Percentiles rank a stretch among this genome's conserved stretches.
Conservation (phyloP, 2,888 invertebrate species). For the Cistogaster globosa region DNA sequence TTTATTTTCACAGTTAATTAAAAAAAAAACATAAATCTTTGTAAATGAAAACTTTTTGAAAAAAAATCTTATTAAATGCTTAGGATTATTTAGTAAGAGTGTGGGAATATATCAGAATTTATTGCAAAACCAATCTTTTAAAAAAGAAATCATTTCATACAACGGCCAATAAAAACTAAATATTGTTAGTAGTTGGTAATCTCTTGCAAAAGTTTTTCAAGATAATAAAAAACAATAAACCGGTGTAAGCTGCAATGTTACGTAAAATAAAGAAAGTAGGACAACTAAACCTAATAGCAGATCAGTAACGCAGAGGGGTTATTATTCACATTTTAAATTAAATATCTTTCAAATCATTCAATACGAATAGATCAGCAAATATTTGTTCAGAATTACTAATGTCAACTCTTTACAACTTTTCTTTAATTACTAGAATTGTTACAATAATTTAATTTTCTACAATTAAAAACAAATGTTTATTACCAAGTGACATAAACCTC, state of each 20-base stretch:
- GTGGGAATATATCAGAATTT: slow-evolving; percentile 64
- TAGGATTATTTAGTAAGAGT: slow-evolving; percentile 5
- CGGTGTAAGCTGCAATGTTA: too few relatives aligned
- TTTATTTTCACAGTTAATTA: background rate
- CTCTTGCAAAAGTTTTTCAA: too few relatives aligned
- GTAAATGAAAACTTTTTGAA: background rate
- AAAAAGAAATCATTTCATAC: slow-evolving; percentile 39
- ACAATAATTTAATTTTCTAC: background rate
- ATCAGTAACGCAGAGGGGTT: too few relatives aligned
- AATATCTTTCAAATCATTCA: too few relatives aligned
- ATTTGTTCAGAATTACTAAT: background rate
- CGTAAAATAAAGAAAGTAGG: too few relatives aligned
- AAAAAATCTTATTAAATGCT: background rate
- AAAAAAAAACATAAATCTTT: slow-evolving; percentile 56
- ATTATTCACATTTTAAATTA: too few relatives aligned
- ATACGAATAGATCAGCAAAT: background rate
- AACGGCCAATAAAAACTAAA: slow-evolving; percentile 57
- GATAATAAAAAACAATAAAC: too few relatives aligned
- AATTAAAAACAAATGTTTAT: slow-evolving; percentile 22
- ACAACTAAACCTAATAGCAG: too few relatives aligned
- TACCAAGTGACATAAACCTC: slow-evolving; percentile 27
- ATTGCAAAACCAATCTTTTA: slow-evolving; percentile 32
- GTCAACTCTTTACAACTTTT: background rate
- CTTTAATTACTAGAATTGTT: background rate
- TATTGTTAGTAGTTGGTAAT: background rate